Base-by-base conservation (phyloP, 2,113 vertebrate genomes). In the Polypterus senegalus region DNA sequence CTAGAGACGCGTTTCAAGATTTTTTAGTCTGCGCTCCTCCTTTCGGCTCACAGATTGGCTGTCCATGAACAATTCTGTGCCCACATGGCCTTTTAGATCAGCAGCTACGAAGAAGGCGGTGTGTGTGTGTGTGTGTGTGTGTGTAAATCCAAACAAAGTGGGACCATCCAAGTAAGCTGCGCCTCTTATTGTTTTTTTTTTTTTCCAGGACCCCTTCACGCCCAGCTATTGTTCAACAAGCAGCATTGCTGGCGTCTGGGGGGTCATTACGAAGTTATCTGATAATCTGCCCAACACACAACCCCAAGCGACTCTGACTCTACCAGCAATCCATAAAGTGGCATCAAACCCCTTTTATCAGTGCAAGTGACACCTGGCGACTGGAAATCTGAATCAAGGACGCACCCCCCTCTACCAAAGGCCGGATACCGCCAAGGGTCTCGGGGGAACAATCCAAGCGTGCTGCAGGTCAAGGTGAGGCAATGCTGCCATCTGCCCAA, bases 381-480 rank as follows among this genome's bases (percentile, higher is more conserved):
- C 44, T 9, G 53, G 61, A 44, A 44, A 63, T 65, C 69, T 69
- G 73, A 76, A 76, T 73, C 68, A 46, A 52, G 10, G 7, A 52
- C 3, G 62, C 70, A 69, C 61, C 65, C 62, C 64, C 51, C 61
- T 46, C 48, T 43, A 43, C 27, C 43, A 48, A 66, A 57, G 70
- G 70, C 59, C 1, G 5, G 0, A 5, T 54, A 62, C 1, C 2
- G 57, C 62, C 7, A 52, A 0, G 2, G 63, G 70, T 70, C 70
- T 58, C 0, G 44, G 46, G 53, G 46, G 47, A 47, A 9, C 47
- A 3, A 9, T 27, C 10, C 27, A 63, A 73, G 67, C 7, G 9
- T 60, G 65, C 68, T 68, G 59, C 70, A 71, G 76, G 79, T 81
- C 77, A 77, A 76, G 79, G 77, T 60, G 70, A 76, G 70, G 61